Evolutionary conservation across 2,888 invertebrate genomes (phyloP), one percentile per base, ranked within the genome.

Genomic region (Lasioglossum pauxillum): DNA sequence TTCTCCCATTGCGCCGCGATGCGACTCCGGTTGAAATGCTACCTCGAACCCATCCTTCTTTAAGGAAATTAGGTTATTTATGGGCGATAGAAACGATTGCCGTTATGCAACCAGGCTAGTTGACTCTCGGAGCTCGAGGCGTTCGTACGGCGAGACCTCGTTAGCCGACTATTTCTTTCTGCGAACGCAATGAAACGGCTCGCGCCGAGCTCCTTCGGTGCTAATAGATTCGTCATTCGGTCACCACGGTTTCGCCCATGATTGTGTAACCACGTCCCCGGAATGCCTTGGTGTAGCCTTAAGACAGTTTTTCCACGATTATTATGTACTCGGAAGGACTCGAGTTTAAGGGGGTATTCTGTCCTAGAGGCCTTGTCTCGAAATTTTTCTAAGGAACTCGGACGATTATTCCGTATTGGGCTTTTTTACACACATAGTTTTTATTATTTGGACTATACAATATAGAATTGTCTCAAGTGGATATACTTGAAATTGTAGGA

Each of bases 91-190:
- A 46, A 79, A 49, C 46, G 71, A 78, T 72, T 60, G 44, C 14
- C 16, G 80, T 82, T 82, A 73, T 35, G 82, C 79, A 82, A 82
- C 35, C 57, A 44, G 12, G 12, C 79, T 72, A 49, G 79, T 79
- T 79, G 49, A 79, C 79, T 60, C 78, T 60, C 78, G n/a, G n/a
- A n/a, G n/a, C 78, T 19, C 69, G 69, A 71, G 69, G 38, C 69
- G 69, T 78, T 78, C 49, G 69, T 49, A 49, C 69, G 69, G 35
- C 69, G 69, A 53, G 49, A 53, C 69, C 69, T 49, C 79, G 79
- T 81, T 78, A 72, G 35, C 23, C 57, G 35, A 46, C 19, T 60
- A 72, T 16, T 78, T 72, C 57, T 81, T 81, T 81, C 79, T 60
- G 46, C 38, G 81, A 78, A 81, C 38, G 46, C 71, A 44, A 71